phyloP scores from a whole-genome alignment of 2,797 vertebrate genomes.

The Melanogrammus aeglefinus region DNA sequence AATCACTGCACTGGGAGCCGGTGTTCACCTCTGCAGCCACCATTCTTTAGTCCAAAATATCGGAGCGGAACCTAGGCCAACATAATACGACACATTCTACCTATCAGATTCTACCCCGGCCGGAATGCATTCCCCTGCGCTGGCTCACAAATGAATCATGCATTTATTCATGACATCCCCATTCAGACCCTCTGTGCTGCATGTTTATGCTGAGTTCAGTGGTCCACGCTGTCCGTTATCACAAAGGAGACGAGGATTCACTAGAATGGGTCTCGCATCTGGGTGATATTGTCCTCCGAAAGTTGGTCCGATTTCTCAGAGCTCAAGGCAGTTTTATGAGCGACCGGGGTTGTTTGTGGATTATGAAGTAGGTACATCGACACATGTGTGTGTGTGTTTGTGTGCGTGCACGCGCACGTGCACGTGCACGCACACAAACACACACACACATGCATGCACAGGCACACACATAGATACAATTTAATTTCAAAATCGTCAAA shows the following conservation, averaged over 20 bases:
- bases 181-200: neutral
- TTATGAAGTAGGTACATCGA: neutral
- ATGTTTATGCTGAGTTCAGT: neutral
- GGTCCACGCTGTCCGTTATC: constrained; percentile 8
- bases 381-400: no score
- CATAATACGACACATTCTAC: neutral
- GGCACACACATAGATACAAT: no score
- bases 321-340: constrained; percentile 36
- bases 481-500: no score
- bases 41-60: constrained; percentile 47
- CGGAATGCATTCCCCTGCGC: neutral
- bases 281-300: neutral
- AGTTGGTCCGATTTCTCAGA: constrained; percentile 9
- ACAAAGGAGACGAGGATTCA: no score
- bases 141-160: neutral
- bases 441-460: neutral
- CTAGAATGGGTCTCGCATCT: neutral
- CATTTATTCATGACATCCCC: neutral
- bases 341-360: neutral
- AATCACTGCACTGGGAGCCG: constrained; percentile 48
- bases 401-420: no score
- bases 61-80: constrained; percentile 49
- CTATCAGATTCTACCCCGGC: neutral
- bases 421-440: neutral
- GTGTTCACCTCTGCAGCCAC: constrained; percentile 56